These are phyloP conservation scores for Eulemur macaco DNA, from an alignment of 2,113 vertebrate genomes.

Conservation along the genomic window DNA sequence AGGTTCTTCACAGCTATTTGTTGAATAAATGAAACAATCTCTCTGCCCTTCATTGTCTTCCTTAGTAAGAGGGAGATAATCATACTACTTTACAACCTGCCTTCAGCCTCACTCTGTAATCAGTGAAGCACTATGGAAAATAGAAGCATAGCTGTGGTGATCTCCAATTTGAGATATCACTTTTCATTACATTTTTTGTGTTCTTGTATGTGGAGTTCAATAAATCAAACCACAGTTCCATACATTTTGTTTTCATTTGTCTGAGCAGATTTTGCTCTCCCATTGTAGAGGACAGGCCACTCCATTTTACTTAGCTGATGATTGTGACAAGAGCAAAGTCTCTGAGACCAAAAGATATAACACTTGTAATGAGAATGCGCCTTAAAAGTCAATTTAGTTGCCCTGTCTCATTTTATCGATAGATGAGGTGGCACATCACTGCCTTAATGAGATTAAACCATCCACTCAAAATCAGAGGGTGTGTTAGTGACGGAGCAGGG, in stretches of 20 bases:
- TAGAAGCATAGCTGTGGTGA: background rate
- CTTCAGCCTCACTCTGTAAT: background rate
- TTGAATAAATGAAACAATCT: background rate
- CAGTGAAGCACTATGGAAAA: background rate
- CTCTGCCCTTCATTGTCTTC: background rate
- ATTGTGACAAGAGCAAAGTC: background rate
- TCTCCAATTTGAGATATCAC: background rate
- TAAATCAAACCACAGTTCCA: background rate
- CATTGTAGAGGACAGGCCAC: background rate
- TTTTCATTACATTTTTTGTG: background rate
- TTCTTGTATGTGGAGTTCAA: background rate
- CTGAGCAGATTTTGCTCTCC: background rate
- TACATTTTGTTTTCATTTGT: background rate
- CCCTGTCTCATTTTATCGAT: background rate
- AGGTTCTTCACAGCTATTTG: background rate
- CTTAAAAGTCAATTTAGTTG: background rate
- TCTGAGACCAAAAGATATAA: background rate
- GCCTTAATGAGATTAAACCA: background rate
- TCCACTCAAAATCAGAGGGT: background rate
- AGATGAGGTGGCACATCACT: background rate
- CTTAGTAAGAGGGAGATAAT: background rate
- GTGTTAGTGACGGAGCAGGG: background rate
- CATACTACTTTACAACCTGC: rapidly evolving
- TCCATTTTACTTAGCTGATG: background rate
- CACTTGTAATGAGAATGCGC: background rate